These are phyloP conservation scores for Ligdia adustata DNA, from an alignment of 2,888 invertebrate species.

Conservation along the genomic window DNA sequence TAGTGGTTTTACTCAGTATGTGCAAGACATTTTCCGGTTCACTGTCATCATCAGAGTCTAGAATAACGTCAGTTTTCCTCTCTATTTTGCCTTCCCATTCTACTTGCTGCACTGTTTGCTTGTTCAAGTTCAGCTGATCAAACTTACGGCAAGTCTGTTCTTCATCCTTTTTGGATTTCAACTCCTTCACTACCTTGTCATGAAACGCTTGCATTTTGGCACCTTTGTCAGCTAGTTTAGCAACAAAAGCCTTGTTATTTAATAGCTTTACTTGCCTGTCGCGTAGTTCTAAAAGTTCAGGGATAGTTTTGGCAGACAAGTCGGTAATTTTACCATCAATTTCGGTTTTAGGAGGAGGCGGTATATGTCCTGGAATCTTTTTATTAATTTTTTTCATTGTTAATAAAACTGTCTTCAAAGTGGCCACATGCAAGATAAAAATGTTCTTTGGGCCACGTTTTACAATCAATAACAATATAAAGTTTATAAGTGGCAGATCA, in stretches of 20 bases:
- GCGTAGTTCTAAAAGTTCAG: slow-evolving; percentile 79
- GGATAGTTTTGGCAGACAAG: slow-evolving; percentile 69
- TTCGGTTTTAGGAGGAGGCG: slow-evolving; percentile 72
- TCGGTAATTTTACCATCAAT: slow-evolving; percentile 81
- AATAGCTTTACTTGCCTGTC: slow-evolving; percentile 83
- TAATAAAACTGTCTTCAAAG: slow-evolving; percentile 28
- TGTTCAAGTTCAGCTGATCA: slow-evolving; percentile 76
- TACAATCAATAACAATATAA: too few relatives aligned
- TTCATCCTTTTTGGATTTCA: slow-evolving; percentile 76
- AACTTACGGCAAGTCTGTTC: slow-evolving; percentile 79
- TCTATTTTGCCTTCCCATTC: slow-evolving; percentile 84
- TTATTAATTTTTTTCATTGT: slow-evolving; percentile 64
- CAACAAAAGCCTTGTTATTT: slow-evolving; percentile 77
- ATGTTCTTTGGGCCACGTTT: too few relatives aligned
- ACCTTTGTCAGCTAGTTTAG: slow-evolving; percentile 84
- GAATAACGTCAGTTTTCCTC: slow-evolving; percentile 49
- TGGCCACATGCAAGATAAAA: too few relatives aligned
- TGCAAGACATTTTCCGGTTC: slow-evolving; percentile 84
- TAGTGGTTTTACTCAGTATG: slow-evolving; percentile 82
- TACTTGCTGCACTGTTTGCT: slow-evolving; percentile 76
- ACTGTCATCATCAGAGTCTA: slow-evolving; percentile 85
- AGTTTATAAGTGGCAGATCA: too few relatives aligned
- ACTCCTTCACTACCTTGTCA: slow-evolving; percentile 71
- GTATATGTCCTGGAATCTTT: slow-evolving; percentile 77
- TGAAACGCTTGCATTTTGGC: slow-evolving; percentile 78